These are phyloP conservation scores for Dolichomitus sp. DNA, from an alignment of 2,888 invertebrate species.

Conservation along the genomic window DNA sequence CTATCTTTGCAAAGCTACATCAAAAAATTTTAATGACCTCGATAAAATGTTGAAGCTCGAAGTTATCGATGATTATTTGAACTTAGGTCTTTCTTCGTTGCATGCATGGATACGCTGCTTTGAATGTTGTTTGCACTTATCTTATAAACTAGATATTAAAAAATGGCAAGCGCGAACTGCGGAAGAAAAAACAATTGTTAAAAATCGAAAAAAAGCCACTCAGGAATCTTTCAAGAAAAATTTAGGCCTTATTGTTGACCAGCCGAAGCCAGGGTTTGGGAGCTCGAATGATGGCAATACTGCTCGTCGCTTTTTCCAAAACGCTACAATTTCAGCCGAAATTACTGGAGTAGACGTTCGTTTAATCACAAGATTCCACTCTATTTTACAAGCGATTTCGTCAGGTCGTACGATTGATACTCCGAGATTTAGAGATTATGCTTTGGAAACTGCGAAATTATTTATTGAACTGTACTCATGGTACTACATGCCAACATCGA, in stretches of 20 bases:
- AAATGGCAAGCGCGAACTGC: constrained; percentile 63
- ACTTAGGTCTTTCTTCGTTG: constrained; percentile 63
- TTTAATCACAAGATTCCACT: constrained; percentile 56
- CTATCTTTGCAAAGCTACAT: constrained; percentile 64
- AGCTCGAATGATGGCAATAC: constrained; percentile 71
- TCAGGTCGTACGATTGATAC: constrained; percentile 54
- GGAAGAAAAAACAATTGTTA: constrained; percentile 36
- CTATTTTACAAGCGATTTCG: constrained; percentile 52
- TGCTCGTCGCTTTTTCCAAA: constrained; percentile 68
- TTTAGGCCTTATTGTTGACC: constrained; percentile 64
- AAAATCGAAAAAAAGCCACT: constrained; percentile 41
- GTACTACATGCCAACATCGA: constrained; percentile 30
- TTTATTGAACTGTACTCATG: constrained; percentile 8
- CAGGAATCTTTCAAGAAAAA: constrained; percentile 55
- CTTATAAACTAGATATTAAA: constrained; percentile 62
- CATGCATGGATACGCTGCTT: constrained; percentile 67
- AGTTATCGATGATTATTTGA: constrained; percentile 19
- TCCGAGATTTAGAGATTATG: neutral
- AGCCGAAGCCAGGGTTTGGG: constrained; percentile 66
- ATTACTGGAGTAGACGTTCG: constrained; percentile 65
- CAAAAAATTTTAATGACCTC: constrained; percentile 63
- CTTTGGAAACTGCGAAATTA: constrained; percentile 23
- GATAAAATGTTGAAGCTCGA: neutral
- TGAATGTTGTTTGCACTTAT: constrained; percentile 66
- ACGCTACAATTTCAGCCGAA: constrained; percentile 48